Percentiles rank a stretch among this genome's conserved stretches.
phyloP scores from a whole-genome alignment of 2,113 vertebrate species.

The Erpornis zantholeuca region DNA sequence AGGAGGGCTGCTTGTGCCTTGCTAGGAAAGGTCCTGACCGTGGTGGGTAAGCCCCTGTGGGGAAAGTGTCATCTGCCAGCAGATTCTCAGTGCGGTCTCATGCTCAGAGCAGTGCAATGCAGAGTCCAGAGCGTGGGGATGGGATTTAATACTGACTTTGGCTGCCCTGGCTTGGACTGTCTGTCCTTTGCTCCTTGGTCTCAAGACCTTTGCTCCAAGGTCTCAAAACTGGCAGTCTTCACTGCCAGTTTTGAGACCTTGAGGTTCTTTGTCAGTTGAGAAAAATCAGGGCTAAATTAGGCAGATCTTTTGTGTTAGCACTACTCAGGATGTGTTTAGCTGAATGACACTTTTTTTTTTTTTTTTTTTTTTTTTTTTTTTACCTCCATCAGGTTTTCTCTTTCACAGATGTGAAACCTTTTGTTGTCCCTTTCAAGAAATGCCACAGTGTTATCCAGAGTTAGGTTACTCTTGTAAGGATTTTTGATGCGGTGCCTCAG shows the following conservation, averaged over 20 bases:
- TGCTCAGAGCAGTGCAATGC: neutral
- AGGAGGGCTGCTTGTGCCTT: neutral
- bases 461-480: neutral
- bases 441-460: neutral
- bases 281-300: neutral
- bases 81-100: fast-evolving
- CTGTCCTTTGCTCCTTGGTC: neutral
- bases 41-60: neutral
- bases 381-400: neutral
- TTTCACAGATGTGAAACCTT: neutral
- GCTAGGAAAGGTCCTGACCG: neutral
- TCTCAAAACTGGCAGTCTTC: too few relatives aligned
- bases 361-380: neutral
- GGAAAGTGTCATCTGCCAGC: neutral
- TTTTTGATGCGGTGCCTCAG: neutral
- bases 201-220: too few relatives aligned
- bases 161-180: neutral
- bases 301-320: neutral
- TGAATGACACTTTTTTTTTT: neutral
- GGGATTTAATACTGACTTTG: neutral
- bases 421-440: neutral
- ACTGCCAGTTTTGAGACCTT: neutral
- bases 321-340: neutral
- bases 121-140: neutral
- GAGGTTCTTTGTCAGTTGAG: neutral